Evolutionary conservation across 2,888 invertebrate genomes (phyloP).

Genomic region (Ferrisia virgata): DNA sequence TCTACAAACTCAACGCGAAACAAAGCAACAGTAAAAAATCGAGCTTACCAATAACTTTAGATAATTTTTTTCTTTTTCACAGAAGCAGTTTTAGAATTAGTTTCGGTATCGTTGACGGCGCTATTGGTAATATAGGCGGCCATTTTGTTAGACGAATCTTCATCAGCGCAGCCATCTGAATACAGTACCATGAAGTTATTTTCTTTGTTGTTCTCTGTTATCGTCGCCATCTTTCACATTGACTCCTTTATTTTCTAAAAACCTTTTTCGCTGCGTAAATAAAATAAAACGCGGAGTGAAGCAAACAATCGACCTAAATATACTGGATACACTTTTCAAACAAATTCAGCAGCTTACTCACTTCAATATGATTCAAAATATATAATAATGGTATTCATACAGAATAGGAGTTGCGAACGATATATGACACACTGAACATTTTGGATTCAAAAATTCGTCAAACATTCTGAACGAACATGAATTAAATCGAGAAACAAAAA

Average conservation of each 20-base stretch:
- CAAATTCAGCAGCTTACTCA: background rate
- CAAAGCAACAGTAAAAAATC: no score
- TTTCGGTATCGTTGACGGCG: conserved; percentile 24
- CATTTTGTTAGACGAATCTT: conserved; percentile 22
- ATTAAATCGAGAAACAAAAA: no score
- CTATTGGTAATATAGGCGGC: conserved; percentile 27
- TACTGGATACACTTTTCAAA: no score
- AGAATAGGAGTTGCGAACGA: conserved; percentile 80
- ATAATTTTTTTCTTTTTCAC: conserved; percentile 19
- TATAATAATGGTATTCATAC: conserved; percentile 68
- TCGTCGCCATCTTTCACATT: conserved; percentile 46
- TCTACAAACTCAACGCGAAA: no score
- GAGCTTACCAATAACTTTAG: conserved; percentile 34
- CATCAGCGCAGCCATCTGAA: conserved; percentile 81
- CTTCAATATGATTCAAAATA: conserved; percentile 47
- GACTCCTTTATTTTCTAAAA: background rate
- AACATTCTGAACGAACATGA: conserved; percentile 61
- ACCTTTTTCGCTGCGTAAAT: conserved; percentile 23
- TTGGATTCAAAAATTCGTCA: conserved; percentile 79
- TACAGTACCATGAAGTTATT: conserved; percentile 86
- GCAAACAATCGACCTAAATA: background rate
- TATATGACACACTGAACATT: conserved; percentile 72
- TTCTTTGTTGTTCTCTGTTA: conserved; percentile 71
- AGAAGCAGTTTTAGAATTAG: background rate
- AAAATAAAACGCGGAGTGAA: background rate